Evolutionary conservation across 2,113 vertebrate species (phyloP), one percentile per base, ranked within the genome.

Genomic region (Anseranas semipalmata): DNA sequence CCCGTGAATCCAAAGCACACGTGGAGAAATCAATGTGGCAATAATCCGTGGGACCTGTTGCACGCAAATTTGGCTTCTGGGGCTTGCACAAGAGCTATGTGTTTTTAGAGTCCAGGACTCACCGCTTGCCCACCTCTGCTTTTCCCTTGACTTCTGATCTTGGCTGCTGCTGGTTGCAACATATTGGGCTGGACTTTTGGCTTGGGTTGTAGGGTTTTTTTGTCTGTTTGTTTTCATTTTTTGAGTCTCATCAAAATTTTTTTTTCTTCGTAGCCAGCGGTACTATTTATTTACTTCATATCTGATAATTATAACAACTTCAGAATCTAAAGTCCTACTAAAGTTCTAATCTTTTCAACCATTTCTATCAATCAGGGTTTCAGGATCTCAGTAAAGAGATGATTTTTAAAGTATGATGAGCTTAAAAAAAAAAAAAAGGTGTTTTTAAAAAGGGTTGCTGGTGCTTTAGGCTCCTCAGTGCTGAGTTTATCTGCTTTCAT

Each of bases 91-190:
- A 73, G 39, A 58, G 45, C 20, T 83, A 27, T 0, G 1, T 21
- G 30, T 41, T 33, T 60, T 70, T 45, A 22, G 13, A 88, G 35
- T 56, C 33, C 0, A 1, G 59, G 35, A 6, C 25, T 56, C 56
- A 6, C 3, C 0, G 0, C 1, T 2, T n/a, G 41, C 41, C 14
- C n/a, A 88, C 24, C 75, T 88, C 66, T 76, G 39, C 24, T 73
- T 92, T 71, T 71, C 52, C 33, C 39, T 74, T 2, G 1, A 0
- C 8, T 68, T 72, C 22, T 7, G 10, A 28, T 73, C 24, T 84
- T 43, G 25, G 6, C 32, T 76, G 50, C 66, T 85, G 9, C 74
- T 82, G 62, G 59, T 72, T 16, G 33, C 62, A 73, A 60, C n/a
- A 27, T 2, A 1, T 37, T 83, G 33, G 33, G 46, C 45, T 92